phyloP scores from a whole-genome alignment of 2,888 invertebrate genomes.

The Stenodera caucasica region DNA sequence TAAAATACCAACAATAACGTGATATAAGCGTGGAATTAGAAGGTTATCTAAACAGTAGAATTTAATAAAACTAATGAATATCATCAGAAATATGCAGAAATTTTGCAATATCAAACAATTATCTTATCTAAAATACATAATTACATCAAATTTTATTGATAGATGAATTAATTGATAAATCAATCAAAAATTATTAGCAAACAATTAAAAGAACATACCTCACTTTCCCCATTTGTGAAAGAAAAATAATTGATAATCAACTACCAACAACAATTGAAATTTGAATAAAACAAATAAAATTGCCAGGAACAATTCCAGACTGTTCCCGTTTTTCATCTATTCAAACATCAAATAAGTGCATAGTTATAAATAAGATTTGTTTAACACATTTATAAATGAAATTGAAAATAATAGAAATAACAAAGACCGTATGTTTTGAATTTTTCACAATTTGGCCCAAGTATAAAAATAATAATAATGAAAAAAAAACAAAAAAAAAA shows the following conservation, averaged over 20 bases:
- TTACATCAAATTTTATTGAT: neutral
- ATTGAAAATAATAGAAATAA: neutral
- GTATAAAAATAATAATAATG: neutral
- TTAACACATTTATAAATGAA: neutral
- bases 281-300: neutral
- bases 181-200: no score
- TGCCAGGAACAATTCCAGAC: neutral
- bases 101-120: neutral
- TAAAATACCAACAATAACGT: neutral
- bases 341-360: neutral
- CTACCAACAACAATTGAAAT: neutral
- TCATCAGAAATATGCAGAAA: neutral
- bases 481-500: neutral
- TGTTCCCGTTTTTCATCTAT: slow-evolving; percentile 3
- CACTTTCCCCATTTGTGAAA: neutral
- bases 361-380: slow-evolving; percentile 1
- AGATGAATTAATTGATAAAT: neutral
- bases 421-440: neutral
- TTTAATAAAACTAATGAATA: neutral
- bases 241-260: neutral
- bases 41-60: neutral
- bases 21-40: neutral
- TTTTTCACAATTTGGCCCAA: neutral
- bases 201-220: neutral
- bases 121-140: neutral